phyloP scores from a whole-genome alignment of 2,113 vertebrate genomes.

The Melospiza georgiana region DNA sequence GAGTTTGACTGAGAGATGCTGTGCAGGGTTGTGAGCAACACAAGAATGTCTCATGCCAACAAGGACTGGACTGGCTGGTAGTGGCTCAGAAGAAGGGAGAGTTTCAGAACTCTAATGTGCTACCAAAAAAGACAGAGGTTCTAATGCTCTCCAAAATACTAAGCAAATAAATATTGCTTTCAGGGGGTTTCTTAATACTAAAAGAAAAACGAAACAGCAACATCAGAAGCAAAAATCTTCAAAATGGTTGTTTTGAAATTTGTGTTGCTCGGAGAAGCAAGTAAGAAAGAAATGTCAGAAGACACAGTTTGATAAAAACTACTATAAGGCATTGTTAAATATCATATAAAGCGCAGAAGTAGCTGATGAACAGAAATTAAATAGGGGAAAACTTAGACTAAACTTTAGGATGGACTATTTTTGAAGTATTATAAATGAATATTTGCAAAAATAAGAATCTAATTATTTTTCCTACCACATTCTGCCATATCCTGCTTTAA shows the following conservation, averaged over 20 bases:
- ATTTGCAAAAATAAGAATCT: background rate
- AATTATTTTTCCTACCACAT: background rate
- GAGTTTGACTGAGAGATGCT: background rate
- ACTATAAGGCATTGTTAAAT: background rate
- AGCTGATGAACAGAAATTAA: background rate
- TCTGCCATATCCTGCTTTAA: slow-evolving; percentile 15
- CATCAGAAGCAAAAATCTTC: background rate
- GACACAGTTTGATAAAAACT: background rate
- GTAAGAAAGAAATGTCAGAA: background rate
- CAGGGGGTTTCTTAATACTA: background rate
- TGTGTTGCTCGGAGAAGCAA: background rate
- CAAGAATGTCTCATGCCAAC: background rate
- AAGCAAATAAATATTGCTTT: background rate
- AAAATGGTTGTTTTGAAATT: background rate
- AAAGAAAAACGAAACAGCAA: background rate
- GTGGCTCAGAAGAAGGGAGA: background rate
- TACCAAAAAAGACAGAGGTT: background rate
- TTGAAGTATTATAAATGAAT: background rate
- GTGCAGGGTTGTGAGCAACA: background rate
- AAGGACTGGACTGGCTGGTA: background rate
- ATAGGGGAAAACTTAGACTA: background rate
- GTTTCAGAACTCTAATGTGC: background rate
- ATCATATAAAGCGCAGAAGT: background rate
- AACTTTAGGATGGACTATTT: background rate
- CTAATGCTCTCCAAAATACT: background rate